A percentile compares a stretch with the other conserved stretches of the same genome.
These are phyloP conservation scores for Dendrocincla fuliginosa DNA, from an alignment of 2,797 vertebrate species.

Conservation along the genomic window DNA sequence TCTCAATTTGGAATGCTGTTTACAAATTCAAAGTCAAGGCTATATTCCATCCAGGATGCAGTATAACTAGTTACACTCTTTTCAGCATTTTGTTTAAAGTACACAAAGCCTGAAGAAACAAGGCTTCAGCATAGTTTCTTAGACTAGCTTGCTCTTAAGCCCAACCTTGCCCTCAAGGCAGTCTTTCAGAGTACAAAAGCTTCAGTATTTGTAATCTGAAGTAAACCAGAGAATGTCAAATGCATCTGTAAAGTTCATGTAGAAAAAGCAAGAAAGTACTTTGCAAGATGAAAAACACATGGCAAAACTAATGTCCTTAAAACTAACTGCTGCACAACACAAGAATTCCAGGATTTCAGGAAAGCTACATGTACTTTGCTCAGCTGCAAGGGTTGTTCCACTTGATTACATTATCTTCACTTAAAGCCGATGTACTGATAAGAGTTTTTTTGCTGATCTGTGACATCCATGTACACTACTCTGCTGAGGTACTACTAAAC, in stretches of 20 bases:
- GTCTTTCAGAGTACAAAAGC: not conserved
- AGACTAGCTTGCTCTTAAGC: not conserved
- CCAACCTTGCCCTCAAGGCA: not conserved
- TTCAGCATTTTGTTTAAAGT: not conserved
- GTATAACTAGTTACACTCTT: not conserved
- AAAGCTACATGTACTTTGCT: not conserved
- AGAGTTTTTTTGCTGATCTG: not conserved
- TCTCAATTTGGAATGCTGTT: not conserved
- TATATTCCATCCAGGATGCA: not conserved
- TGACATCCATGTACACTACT: not conserved
- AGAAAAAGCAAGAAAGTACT: not conserved
- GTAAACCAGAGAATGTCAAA: not conserved
- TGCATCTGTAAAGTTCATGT: not conserved
- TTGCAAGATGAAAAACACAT: slow-evolving; percentile 14
- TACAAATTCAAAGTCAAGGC: not conserved
- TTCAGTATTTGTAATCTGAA: not conserved
- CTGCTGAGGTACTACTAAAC: not conserved
- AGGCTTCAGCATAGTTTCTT: not conserved
- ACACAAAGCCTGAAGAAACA: not conserved
- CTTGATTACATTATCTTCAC: not conserved
- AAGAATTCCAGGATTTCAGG: not conserved
- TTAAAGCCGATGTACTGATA: not conserved
- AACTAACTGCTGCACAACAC: not conserved
- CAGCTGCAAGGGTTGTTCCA: not conserved
- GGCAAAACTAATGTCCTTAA: not conserved